Conservation (phyloP, 2,113 vertebrate genomes). For the Protobothrops mucrosquamatus region DNA sequence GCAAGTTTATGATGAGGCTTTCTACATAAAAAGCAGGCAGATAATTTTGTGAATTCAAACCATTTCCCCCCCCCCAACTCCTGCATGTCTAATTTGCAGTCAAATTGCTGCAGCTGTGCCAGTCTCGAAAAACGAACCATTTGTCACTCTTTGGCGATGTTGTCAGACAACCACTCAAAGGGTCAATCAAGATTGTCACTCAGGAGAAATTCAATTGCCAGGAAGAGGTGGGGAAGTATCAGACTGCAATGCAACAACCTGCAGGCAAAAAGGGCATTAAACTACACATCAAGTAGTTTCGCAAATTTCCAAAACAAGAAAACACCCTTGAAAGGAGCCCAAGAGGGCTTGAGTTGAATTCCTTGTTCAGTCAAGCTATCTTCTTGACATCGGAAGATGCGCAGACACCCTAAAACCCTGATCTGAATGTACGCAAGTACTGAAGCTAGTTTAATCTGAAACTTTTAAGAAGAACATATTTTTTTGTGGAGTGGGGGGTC, state of each 20-base stretch:
- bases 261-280: neutral
- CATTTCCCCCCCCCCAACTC: neutral
- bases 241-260: neutral
- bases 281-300: neutral
- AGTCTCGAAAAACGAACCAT: neutral
- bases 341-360: neutral
- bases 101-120: neutral
- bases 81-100: conserved; percentile 42
- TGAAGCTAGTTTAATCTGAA: neutral
- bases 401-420: neutral
- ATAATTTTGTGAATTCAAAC: conserved; percentile 45
- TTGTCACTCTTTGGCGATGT: accelerated
- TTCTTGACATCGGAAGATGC: neutral
- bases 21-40: conserved; percentile 40
- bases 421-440: neutral
- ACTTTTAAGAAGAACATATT: neutral
- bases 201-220: neutral
- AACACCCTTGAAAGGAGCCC: neutral
- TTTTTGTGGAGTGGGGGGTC: neutral
- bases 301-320: neutral
- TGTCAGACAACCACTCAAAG: neutral
- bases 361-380: neutral
- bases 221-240: neutral
- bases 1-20: conserved; percentile 9
- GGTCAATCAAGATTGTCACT: neutral